phyloP scores from a whole-genome alignment of 2,113 vertebrate genomes.

The Merops nubicus region DNA sequence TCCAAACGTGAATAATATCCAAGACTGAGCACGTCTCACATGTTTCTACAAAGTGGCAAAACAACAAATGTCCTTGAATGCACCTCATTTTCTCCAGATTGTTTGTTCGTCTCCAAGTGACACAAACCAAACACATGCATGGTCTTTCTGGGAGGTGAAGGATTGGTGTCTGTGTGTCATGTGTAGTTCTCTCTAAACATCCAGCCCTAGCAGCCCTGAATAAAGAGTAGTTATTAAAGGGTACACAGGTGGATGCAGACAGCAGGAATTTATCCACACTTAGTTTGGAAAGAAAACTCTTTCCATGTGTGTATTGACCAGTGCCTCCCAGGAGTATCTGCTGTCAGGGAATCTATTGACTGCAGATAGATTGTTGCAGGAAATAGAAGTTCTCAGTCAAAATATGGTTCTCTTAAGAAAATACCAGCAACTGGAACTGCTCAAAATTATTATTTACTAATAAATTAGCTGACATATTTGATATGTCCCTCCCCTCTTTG shows the following conservation, averaged over 20 bases:
- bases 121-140: background rate
- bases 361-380: background rate
- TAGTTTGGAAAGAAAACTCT: background rate
- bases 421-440: background rate
- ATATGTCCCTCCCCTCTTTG: background rate
- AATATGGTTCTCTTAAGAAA: background rate
- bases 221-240: background rate
- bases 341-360: background rate
- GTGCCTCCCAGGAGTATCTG: background rate
- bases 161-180: background rate
- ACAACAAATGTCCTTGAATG: background rate
- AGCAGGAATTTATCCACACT: background rate
- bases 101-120: background rate
- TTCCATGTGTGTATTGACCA: background rate
- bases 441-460: background rate
- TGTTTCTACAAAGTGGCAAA: background rate
- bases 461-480: background rate
- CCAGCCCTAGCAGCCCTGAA: background rate
- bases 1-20: background rate
- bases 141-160: background rate
- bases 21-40: background rate
- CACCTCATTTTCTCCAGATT: background rate
- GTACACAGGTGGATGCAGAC: background rate
- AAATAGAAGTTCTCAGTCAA: background rate
- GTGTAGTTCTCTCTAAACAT: background rate